These are phyloP conservation scores for Blastobasis adustella DNA, from an alignment of 2,888 invertebrate genomes.

Conservation along the genomic window DNA sequence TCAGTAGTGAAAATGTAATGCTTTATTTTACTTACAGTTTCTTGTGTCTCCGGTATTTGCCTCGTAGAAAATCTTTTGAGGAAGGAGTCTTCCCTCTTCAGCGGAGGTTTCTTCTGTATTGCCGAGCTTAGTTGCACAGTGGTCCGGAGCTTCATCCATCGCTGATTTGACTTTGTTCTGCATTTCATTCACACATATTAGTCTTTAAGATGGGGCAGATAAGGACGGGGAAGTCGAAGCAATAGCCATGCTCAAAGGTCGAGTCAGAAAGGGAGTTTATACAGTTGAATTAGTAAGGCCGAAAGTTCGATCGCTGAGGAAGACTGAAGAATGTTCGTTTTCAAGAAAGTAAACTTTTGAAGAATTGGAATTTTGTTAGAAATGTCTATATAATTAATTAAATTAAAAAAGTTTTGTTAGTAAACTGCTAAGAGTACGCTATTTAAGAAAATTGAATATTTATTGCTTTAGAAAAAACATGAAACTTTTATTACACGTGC, in stretches of 20 bases:
- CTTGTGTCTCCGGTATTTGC: constrained; percentile 91
- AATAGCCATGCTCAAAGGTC: constrained; percentile 35
- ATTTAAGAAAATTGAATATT: too few species aligned
- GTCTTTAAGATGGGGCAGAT: background rate
- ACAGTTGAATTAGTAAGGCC: too few species aligned
- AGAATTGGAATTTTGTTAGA: too few species aligned
- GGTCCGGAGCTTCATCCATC: constrained; percentile 97
- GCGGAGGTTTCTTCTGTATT: constrained; percentile 89
- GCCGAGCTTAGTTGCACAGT: constrained; percentile 95
- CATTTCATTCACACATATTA: constrained; percentile 24
- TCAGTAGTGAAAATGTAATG: too few species aligned
- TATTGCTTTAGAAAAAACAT: background rate
- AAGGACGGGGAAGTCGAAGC: constrained; percentile 9
- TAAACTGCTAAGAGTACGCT: too few species aligned
- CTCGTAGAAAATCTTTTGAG: constrained; percentile 94
- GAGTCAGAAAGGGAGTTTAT: background rate
- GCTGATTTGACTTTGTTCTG: constrained; percentile 94
- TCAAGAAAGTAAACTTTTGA: too few species aligned
- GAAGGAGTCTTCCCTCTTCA: constrained; percentile 95
- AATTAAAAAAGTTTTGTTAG: too few species aligned
- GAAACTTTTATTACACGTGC: constrained; percentile 41
- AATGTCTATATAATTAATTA: too few species aligned
- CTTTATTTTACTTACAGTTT: constrained; percentile 70
- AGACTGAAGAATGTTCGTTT: too few species aligned
- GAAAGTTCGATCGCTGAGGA: too few species aligned